Evolutionary conservation across 2,888 invertebrate genomes (phyloP).

Genomic region (Chrysomela aeneicollis): DNA sequence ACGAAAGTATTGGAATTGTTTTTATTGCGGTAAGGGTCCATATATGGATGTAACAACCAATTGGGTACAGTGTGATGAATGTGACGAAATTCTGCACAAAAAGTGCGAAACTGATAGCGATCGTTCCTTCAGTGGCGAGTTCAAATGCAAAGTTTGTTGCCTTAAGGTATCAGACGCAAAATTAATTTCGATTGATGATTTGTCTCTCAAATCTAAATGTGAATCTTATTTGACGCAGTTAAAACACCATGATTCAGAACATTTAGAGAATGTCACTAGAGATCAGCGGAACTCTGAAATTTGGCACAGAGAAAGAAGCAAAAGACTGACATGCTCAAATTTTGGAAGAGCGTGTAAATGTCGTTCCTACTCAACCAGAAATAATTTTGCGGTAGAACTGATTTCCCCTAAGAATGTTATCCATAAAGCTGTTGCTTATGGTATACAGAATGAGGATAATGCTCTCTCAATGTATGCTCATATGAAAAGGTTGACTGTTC

Average conservation of each 20-base stretch:
- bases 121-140: not conserved
- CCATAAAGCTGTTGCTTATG: not conserved
- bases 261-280: not conserved
- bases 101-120: not conserved
- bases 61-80: constrained; percentile 27
- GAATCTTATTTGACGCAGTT: not conserved
- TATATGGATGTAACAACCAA: constrained; percentile 9
- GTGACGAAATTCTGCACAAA: constrained; percentile 13
- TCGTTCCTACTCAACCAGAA: not conserved
- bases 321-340: constrained; percentile 18
- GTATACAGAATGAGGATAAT: not conserved
- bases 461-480: not conserved
- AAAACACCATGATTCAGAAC: not conserved
- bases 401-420: not conserved
- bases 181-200: not conserved
- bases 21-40: not conserved
- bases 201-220: constrained; percentile 3
- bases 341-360: constrained; percentile 16
- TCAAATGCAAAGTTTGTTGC: not conserved
- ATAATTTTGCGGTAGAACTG: not conserved
- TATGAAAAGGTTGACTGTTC: not conserved
- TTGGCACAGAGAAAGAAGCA: not conserved
- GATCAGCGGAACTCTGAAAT: not conserved
- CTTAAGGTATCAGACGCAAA: not conserved
- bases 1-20: not conserved